Base-by-base conservation (phyloP, 2,797 vertebrate species). In the Salmo trutta region DNA sequence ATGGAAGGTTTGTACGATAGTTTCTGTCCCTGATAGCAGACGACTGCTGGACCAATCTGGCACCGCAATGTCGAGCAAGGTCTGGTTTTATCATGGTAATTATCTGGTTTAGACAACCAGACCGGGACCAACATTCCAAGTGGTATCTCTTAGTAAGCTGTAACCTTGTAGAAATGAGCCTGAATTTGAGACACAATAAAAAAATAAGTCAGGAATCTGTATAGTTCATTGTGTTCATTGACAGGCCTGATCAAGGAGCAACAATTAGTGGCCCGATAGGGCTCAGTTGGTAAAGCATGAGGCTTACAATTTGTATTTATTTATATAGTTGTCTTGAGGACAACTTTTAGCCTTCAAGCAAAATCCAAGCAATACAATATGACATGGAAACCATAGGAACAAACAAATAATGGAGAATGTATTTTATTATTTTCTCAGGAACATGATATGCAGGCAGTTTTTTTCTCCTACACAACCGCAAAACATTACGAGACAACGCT, bases 341-440 rank as follows among this genome's bases (percentile, higher is more conserved):
- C 41, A 47, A 47, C 41, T 62, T 66, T 67, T 54, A n/a, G 16
- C 27, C 33, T 74, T 78, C 68, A 67, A 33, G 27, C 2, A 17
- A 27, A 33, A 31, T 17, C 29, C 27, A 31, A 16, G 31, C 16
- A 14, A 67, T 2, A 12, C 41, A 47, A 47, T 47, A 12, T 7
- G 27, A 24, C 47, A 31, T 64, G 67, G n/a, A 74, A 52, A 77
- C 69, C n/a, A 19, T 36, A 51, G 19, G 12, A 71, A 67, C 59
- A 80, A 71, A n/a, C 21, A 21, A 73, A 67, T 69, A 33, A 77
- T 21, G 59, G 71, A 68, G 36, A 74, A 69, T 69, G 24, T 47
- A 24, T 74, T 47, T 74, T 74, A 47, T 29, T 75, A 7, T 77
- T 77, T 75, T 65, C 72, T 54, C 72, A 77, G 74, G 66, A 77